Evolutionary conservation across 92 coral and sea anemone genomes (phyloP).

Genomic region (Zoanthus solanderi): DNA sequence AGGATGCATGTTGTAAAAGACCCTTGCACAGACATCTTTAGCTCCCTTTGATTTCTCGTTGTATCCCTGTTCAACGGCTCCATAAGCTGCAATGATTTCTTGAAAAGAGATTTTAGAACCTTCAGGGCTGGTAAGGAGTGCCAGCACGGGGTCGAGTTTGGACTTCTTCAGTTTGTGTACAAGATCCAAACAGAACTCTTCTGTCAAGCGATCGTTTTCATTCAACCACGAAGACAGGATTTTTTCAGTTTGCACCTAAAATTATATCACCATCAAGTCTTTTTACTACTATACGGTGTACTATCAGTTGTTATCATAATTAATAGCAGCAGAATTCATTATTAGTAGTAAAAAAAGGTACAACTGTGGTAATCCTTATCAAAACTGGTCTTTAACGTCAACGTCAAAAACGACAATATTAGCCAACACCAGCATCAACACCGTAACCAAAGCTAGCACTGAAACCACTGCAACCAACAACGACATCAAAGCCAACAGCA

Average conservation of each 20-base stretch:
- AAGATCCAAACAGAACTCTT: slow-evolving; percentile 52
- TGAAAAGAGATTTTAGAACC: slow-evolving; percentile 64
- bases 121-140: slow-evolving; percentile 54
- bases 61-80: slow-evolving; percentile 59
- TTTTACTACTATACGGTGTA: neutral
- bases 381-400: neutral
- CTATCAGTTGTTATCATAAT: neutral
- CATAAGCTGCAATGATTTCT: slow-evolving; percentile 69
- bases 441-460: neutral
- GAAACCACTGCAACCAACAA: neutral
- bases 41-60: slow-evolving; percentile 64
- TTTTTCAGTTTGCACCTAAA: slow-evolving; percentile 53
- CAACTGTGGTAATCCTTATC: no score
- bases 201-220: slow-evolving; percentile 63
- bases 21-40: slow-evolving; percentile 71
- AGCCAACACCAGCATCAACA: neutral
- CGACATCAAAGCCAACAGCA: neutral
- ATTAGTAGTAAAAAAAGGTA: neutral
- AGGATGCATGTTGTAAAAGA: slow-evolving; percentile 76
- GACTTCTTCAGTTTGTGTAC: slow-evolving; percentile 54
- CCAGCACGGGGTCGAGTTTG: slow-evolving; percentile 63
- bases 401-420: neutral
- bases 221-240: slow-evolving; percentile 53
- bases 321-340: neutral
- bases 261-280: neutral